Conservation (phyloP, 2,113 vertebrate species). For the Opisthocomus hoazin region DNA sequence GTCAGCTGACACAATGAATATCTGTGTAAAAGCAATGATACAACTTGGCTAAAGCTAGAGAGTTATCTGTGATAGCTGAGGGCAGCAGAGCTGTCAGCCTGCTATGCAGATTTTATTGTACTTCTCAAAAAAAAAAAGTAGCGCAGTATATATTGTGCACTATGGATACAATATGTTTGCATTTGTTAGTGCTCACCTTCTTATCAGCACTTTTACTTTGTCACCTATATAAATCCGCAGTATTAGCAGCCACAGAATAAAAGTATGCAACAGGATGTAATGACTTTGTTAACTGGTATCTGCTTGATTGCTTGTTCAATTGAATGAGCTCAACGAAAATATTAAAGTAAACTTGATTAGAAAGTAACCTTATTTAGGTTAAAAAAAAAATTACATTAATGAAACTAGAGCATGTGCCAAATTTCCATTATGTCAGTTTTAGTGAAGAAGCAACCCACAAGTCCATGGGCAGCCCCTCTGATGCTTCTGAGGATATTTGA, state of each 20-base stretch:
- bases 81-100: slow-evolving; percentile 33
- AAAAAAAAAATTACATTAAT: background rate
- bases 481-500: background rate
- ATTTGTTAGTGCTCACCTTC: background rate
- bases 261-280: background rate
- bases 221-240: background rate
- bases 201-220: background rate
- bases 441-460: background rate
- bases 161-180: background rate
- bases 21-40: slow-evolving; percentile 46
- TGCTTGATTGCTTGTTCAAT: background rate
- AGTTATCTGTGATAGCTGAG: slow-evolving; percentile 41
- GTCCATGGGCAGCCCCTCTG: background rate
- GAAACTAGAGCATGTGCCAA: background rate
- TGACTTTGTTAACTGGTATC: background rate
- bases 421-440: background rate
- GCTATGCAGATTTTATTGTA: slow-evolving; percentile 22
- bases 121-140: background rate
- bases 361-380: background rate
- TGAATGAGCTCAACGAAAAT: background rate
- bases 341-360: background rate
- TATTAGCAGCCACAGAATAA: background rate
- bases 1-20: slow-evolving; percentile 66
- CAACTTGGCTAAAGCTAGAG: slow-evolving; percentile 35
- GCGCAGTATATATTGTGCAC: background rate